phyloP scores from a whole-genome alignment of 2,797 vertebrate genomes.

The Semaprochilodus insignis region DNA sequence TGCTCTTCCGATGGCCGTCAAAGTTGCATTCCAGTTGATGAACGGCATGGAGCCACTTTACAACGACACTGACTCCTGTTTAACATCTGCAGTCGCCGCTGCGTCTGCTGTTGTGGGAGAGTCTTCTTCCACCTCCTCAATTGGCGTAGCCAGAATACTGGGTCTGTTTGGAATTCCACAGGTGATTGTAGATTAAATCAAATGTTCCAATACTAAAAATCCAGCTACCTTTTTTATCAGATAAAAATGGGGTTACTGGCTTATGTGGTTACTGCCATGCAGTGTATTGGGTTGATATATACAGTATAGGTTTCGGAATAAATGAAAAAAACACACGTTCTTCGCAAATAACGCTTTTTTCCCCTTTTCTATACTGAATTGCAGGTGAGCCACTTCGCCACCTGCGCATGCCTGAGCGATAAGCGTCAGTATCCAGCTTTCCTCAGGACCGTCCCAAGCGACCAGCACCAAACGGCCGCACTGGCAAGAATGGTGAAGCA shows the following conservation, averaged over 20 bases:
- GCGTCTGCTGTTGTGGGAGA: slow-evolving; percentile 68
- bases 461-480: slow-evolving; percentile 72
- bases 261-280: no score
- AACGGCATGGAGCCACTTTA: slow-evolving; percentile 26
- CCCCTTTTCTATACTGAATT: not conserved
- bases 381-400: slow-evolving; percentile 27
- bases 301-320: no score
- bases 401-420: slow-evolving; percentile 47
- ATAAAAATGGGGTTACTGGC: no score
- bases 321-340: no score
- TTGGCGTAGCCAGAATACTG: slow-evolving; percentile 68
- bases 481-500: slow-evolving; percentile 72
- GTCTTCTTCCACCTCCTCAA: slow-evolving; percentile 72
- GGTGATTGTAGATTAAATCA: slow-evolving; percentile 42
- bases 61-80: slow-evolving; percentile 28
- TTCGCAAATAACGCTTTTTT: not conserved
- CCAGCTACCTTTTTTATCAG: no score
- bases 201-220: no score
- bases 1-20: slow-evolving; percentile 51
- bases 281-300: no score
- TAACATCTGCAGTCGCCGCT: slow-evolving; percentile 13
- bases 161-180: slow-evolving; percentile 71
- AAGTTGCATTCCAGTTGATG: slow-evolving; percentile 44
- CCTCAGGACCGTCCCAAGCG: slow-evolving; percentile 70
- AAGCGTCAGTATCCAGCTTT: slow-evolving; percentile 51